Percentiles rank a stretch among this genome's conserved stretches.
Conservation (phyloP, 1,140 invertebrate species). For the Drosophila ficusphila region DNA sequence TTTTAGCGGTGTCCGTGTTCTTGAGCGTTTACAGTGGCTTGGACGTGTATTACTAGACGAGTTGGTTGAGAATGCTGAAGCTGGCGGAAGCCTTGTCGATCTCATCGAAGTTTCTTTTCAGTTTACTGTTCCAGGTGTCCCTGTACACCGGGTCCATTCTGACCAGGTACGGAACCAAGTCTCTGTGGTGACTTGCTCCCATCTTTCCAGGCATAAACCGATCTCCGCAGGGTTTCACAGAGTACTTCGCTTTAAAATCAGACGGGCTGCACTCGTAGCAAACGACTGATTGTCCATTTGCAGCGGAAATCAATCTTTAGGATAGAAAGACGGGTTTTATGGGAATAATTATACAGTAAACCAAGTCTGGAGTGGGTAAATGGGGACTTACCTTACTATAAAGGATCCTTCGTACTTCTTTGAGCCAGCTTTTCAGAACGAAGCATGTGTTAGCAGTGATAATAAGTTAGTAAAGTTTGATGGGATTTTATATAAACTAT, state of each 20-base stretch:
- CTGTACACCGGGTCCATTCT: conserved; percentile 52
- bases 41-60: conserved; percentile 53
- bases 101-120: conserved; percentile 71
- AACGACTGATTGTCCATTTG: conserved; percentile 46
- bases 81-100: conserved; percentile 74
- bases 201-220: conserved; percentile 12
- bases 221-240: conserved; percentile 26
- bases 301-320: conserved; percentile 42
- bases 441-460: not conserved
- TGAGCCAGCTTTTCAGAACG: conserved; percentile 30
- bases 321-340: not conserved
- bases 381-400: conserved; percentile 32
- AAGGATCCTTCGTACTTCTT: conserved; percentile 53
- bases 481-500: not conserved
- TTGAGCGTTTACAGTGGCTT: conserved; percentile 18
- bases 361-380: not conserved
- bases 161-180: conserved; percentile 23
- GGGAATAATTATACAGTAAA: not conserved
- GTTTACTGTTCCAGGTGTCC: conserved; percentile 65
- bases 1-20: conserved; percentile 15
- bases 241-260: conserved; percentile 42
- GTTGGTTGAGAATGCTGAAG: conserved; percentile 70
- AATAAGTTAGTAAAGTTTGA: not conserved
- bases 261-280: conserved; percentile 49
- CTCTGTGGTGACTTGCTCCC: conserved; percentile 16